These are phyloP conservation scores for Paraescarpia echinospica DNA, from an alignment of 1,140 invertebrate species.

Conservation along the genomic window DNA sequence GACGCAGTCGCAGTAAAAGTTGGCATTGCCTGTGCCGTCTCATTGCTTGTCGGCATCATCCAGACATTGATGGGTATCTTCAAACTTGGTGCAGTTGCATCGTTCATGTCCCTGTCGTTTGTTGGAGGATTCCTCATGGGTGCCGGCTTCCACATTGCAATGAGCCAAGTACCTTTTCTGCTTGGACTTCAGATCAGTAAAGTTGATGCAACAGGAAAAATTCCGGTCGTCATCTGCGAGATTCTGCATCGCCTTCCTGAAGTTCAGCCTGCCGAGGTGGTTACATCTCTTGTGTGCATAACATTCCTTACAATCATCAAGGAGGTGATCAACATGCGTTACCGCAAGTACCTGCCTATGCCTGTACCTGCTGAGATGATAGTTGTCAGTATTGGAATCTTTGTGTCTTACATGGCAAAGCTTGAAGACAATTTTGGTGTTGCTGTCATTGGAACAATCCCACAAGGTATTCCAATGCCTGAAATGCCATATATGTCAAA, in stretches of 20 bases:
- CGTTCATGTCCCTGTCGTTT: constrained; percentile 32
- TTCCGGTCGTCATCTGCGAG: constrained; percentile 40
- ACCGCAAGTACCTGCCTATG: constrained; percentile 62
- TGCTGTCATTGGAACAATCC: constrained; percentile 37
- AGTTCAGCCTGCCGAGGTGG: constrained; percentile 57
- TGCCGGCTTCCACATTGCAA: constrained; percentile 26
- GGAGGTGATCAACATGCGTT: constrained; percentile 76
- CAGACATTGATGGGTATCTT: constrained; percentile 22
- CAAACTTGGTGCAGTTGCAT: constrained; percentile 21
- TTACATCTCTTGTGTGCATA: constrained; percentile 72
- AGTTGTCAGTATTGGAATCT: constrained; percentile 46
- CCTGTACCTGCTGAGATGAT: constrained; percentile 83
- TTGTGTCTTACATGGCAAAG: constrained; percentile 38
- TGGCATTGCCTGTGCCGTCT: constrained; percentile 22
- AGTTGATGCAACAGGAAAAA: constrained; percentile 17
- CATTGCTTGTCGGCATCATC: constrained; percentile 21
- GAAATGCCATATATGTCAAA: constrained; percentile 20
- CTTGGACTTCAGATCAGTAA: constrained; percentile 22
- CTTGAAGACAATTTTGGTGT: constrained; percentile 39
- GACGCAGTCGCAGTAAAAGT: constrained; percentile 18
- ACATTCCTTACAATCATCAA: constrained; percentile 74
- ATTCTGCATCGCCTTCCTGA: constrained; percentile 42
- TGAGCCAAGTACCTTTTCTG: constrained; percentile 27
- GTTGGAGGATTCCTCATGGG: constrained; percentile 27
- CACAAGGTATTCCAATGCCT: constrained; percentile 53